These are phyloP conservation scores for Limanda limanda DNA, from an alignment of 2,113 vertebrate genomes.

Conservation along the genomic window DNA sequence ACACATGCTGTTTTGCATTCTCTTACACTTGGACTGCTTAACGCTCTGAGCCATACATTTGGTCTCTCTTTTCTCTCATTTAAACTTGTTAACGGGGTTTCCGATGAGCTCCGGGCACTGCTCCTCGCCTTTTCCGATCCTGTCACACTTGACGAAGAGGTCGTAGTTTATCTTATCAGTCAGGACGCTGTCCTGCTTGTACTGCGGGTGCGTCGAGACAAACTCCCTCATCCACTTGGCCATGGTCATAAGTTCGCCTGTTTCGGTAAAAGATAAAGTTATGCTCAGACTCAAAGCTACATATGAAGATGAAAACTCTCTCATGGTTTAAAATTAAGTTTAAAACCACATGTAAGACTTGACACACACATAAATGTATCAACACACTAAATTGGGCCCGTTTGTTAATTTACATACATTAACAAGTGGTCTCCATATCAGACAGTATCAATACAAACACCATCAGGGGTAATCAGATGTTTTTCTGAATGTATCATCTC, in stretches of 20 bases:
- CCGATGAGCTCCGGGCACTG: constrained; percentile 93
- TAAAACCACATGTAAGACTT: no score
- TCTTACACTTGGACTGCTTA: constrained; percentile 74
- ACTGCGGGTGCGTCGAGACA: constrained; percentile 89
- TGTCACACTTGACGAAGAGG: constrained; percentile 90
- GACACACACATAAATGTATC: neutral
- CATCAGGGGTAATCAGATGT: constrained; percentile 68
- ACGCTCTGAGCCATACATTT: constrained; percentile 76
- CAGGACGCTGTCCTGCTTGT: constrained; percentile 95
- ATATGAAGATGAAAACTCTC: neutral
- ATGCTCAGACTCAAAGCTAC: neutral
- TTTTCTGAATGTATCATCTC: constrained; percentile 67
- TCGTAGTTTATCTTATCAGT: constrained; percentile 97
- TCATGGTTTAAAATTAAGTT: neutral
- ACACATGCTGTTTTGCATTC: constrained; percentile 75
- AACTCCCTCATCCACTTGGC: constrained; percentile 98
- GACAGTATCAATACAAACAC: constrained; percentile 79
- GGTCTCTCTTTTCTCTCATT: constrained; percentile 84
- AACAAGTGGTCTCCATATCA: constrained; percentile 56
- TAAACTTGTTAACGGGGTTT: constrained; percentile 86
- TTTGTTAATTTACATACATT: neutral
- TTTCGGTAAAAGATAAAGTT: constrained; percentile 4
- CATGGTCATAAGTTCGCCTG: constrained; percentile 97
- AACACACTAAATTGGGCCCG: neutral
- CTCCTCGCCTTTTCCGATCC: constrained; percentile 88